Conservation (phyloP, 35 echinoderm and acorn worm species). For the Lytechinus pictus region DNA sequence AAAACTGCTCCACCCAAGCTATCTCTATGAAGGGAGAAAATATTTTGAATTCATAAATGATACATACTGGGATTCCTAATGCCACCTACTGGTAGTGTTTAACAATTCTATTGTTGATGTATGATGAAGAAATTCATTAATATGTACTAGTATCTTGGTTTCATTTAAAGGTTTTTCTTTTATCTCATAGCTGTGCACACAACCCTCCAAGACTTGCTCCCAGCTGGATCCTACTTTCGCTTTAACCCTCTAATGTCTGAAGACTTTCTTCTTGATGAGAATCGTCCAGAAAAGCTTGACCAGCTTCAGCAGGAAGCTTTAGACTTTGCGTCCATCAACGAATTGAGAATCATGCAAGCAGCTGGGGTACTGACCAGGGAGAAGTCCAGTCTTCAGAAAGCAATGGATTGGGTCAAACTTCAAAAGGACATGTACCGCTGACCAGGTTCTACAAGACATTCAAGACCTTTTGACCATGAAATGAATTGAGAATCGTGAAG, state of each 20-base stretch:
- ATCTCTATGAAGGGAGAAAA: neutral
- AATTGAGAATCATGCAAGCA: slow-evolving; percentile 73
- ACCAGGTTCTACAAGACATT: slow-evolving; percentile 71
- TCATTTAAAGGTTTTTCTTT: neutral
- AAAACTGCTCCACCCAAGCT: neutral
- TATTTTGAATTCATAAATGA: neutral
- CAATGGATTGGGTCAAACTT: slow-evolving; percentile 75
- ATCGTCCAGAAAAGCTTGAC: slow-evolving; percentile 77
- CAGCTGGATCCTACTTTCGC: slow-evolving; percentile 84
- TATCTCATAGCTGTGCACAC: slow-evolving; percentile 84
- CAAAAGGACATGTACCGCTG: slow-evolving; percentile 57
- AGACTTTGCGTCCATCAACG: slow-evolving; percentile 76
- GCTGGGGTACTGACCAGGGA: slow-evolving; percentile 64
- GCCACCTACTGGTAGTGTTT: neutral
- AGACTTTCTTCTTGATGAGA: slow-evolving; percentile 94
- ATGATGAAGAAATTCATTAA: neutral
- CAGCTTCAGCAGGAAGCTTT: slow-evolving; percentile 83
- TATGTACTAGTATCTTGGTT: neutral
- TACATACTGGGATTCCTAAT: neutral
- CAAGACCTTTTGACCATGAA: slow-evolving; percentile 66
- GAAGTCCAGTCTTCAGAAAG: slow-evolving; percentile 70
- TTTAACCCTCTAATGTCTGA: slow-evolving; percentile 90
- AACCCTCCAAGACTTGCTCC: slow-evolving; percentile 84
- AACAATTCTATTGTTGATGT: neutral
- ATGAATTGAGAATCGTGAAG: slow-evolving; percentile 61